Evolutionary conservation across 2,797 vertebrate species (phyloP), one percentile per base, ranked within the genome.

Genomic region (Iguana delicatissima): DNA sequence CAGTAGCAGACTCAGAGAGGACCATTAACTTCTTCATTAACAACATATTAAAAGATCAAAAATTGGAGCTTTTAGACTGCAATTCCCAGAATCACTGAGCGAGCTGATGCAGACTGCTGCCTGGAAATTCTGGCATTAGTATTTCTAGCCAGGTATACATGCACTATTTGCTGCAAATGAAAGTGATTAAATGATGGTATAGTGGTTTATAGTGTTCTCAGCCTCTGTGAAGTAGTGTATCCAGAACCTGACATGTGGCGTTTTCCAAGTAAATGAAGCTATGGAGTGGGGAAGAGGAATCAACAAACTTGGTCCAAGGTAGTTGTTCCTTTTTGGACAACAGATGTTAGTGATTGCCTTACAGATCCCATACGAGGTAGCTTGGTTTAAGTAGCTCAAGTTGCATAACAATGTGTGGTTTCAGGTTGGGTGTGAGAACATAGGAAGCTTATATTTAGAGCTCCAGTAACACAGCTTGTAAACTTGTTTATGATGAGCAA

Each of bases 301-400:
- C 42, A 35, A 38, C 8, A 80, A 52, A 32, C 20, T 62, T 77
- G 32, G 29, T 1, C 9, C 1, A 16, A 42, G 22, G 73, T 77
- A 18, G 6, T 14, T 18, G 24, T 52, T 24, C 22, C 62, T 16
- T 24, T 72, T 38, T 35, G 64, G 50, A 7, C 35, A 26, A 10
- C 72, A 22, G 32, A 95, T 89, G 91, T 96, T 95, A 80, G 95
- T 90, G 14, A 38, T 72, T 69, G 20, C 32, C 35, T 90, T 90
- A 67, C 62, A 55, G n/a, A 55, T 10, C 35, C 96, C 94, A 91
- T 88, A 26, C n/a, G 9, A 67, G 38, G 26, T 89, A 76, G 13
- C 59, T 77, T 67, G 42, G 73, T 73, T 67, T 22, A 89, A 67
- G 42, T 73, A 55, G 74, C 59, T 84, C 13, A 9, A 87, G 42